Conservation (phyloP, 2,888 invertebrate species). For the Sarcophaga caerulescens region DNA sequence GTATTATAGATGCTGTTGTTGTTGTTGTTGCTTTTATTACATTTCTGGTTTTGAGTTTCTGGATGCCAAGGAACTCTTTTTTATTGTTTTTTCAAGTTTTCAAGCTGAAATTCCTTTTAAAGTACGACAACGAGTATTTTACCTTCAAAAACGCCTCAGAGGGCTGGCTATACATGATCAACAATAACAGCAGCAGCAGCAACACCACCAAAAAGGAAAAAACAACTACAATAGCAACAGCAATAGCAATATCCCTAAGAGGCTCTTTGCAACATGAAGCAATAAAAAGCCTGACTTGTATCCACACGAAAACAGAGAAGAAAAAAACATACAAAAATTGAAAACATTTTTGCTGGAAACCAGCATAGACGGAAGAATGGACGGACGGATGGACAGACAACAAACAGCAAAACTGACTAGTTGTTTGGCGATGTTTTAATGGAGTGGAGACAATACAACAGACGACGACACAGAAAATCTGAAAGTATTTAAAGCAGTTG, state of each 20-base stretch:
- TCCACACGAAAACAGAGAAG: background rate
- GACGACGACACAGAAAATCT: conserved; percentile 52
- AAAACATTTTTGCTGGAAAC: conserved; percentile 19
- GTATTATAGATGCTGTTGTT: background rate
- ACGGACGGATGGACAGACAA: background rate
- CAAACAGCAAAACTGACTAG: background rate
- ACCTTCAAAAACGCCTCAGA: conserved; percentile 64
- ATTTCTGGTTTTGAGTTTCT: conserved; percentile 36
- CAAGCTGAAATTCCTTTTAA: conserved; percentile 56
- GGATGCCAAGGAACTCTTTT: conserved; percentile 57
- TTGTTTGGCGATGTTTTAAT: background rate
- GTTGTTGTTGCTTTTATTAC: conserved; percentile 19
- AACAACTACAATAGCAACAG: conserved; percentile 38
- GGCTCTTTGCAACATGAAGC: conserved; percentile 20
- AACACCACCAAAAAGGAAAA: conserved; percentile 35
- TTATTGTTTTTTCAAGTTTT: conserved; percentile 40
- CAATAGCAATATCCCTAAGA: conserved; percentile 52
- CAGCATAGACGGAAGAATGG: background rate
- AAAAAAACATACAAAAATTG: background rate
- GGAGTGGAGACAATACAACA: background rate
- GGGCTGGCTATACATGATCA: conserved; percentile 61
- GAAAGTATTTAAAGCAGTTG: conserved; percentile 69
- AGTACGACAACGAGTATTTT: conserved; percentile 37
- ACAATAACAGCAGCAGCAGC: conserved; percentile 40
- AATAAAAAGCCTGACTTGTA: conserved; percentile 35